Conservation (phyloP, 2,888 invertebrate genomes). For the Sminthurides aquaticus region DNA sequence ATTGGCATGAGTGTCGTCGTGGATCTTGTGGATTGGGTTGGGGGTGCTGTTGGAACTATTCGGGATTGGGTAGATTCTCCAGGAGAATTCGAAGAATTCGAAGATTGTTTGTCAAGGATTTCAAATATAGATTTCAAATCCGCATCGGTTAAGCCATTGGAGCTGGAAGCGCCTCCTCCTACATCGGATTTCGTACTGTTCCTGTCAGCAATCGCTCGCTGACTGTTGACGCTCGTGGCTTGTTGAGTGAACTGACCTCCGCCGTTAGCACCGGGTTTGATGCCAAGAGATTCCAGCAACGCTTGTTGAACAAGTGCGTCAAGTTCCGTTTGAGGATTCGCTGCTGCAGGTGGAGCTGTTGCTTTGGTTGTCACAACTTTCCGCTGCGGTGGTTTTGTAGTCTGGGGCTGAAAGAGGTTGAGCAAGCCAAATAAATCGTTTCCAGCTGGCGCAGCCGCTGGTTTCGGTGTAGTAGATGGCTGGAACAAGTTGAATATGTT, state of each 20-base stretch:
- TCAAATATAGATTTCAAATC: slow-evolving; percentile 35
- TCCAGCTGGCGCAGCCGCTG: slow-evolving; percentile 6
- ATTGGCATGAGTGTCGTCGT: slow-evolving; percentile 26
- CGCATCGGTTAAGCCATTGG: slow-evolving; percentile 25
- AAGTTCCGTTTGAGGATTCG: slow-evolving; percentile 11
- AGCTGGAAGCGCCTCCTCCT: too few species aligned
- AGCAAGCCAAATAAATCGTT: slow-evolving; percentile 15
- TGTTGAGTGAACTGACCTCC: background rate
- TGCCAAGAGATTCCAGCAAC: slow-evolving; percentile 13
- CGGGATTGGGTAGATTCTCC: slow-evolving; percentile 13
- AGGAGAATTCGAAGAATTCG: slow-evolving; percentile 6
- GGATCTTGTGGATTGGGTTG: background rate
- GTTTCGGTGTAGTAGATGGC: slow-evolving; percentile 7
- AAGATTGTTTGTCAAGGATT: slow-evolving; percentile 26
- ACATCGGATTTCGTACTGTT: background rate
- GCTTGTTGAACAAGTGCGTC: slow-evolving; percentile 21
- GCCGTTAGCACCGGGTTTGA: background rate
- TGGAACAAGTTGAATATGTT: slow-evolving; percentile 14
- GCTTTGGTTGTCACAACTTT: background rate
- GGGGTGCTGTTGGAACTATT: background rate
- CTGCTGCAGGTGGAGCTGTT: background rate
- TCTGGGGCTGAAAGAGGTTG: slow-evolving; percentile 10
- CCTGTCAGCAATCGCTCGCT: background rate
- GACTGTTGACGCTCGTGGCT: slow-evolving; percentile 13
- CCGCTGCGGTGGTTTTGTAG: background rate